These are phyloP conservation scores for Vicugna pacos DNA, from an alignment of 2,113 vertebrate species.

Conservation along the genomic window DNA sequence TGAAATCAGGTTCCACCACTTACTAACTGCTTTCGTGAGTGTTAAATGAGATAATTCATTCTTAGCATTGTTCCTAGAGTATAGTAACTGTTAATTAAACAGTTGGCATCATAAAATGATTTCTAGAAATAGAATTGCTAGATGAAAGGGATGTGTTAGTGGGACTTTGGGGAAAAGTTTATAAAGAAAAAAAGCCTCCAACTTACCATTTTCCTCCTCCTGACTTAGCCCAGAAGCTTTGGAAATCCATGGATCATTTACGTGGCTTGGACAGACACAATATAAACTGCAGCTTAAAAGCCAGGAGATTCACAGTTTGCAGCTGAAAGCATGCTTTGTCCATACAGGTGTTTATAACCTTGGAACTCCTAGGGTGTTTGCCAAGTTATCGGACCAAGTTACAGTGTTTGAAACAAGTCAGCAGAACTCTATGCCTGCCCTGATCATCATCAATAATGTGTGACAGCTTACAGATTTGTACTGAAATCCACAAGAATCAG, in stretches of 20 bases:
- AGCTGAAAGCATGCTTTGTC: slow-evolving; percentile 95
- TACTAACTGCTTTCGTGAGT: not conserved
- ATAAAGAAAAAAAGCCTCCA: not conserved
- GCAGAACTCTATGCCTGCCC: slow-evolving; percentile 95
- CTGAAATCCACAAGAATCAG: slow-evolving; percentile 78
- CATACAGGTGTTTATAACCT: slow-evolving; percentile 97
- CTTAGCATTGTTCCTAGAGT: not conserved
- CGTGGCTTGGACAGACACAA: slow-evolving; percentile 97
- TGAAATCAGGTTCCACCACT: slow-evolving; percentile 1
- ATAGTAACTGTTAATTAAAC: slow-evolving; percentile 18
- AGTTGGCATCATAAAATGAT: slow-evolving; percentile 49
- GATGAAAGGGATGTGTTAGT: slow-evolving; percentile 20
- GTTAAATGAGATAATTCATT: slow-evolving; percentile 35
- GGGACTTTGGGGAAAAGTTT: not conserved
- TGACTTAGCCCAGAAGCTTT: slow-evolving; percentile 90
- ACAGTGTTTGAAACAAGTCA: slow-evolving; percentile 94
- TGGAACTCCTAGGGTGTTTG: slow-evolving; percentile 94
- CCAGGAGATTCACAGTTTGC: slow-evolving; percentile 91
- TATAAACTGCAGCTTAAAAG: slow-evolving; percentile 94
- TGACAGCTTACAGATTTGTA: slow-evolving; percentile 84
- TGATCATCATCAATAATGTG: slow-evolving; percentile 94
- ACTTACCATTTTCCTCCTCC: slow-evolving; percentile 29
- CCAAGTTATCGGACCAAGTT: slow-evolving; percentile 92
- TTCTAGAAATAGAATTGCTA: slow-evolving; percentile 55
- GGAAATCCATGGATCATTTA: slow-evolving; percentile 94